These are phyloP conservation scores for Philypnodon macrostomus DNA, from an alignment of 2,797 vertebrate species.

Conservation along the genomic window DNA sequence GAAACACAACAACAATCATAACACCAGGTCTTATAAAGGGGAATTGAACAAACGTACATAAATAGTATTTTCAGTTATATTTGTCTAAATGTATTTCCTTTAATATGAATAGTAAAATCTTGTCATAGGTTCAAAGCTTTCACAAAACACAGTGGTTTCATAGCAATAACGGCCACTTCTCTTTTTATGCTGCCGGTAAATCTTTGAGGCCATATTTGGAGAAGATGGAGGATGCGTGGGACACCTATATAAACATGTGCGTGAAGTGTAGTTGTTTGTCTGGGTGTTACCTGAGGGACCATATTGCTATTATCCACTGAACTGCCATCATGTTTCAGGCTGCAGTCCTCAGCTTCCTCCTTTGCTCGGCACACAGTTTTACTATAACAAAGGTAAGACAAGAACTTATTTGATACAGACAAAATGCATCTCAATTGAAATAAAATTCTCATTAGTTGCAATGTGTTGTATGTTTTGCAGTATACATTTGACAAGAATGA, in stretches of 20 bases:
- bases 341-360: conserved; percentile 26
- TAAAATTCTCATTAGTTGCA: conserved; percentile 26
- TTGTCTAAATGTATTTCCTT: too few species aligned
- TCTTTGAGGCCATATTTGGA: conserved; percentile 38
- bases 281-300: not conserved
- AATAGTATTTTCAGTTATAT: too few species aligned
- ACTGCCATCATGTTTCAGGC: conserved; percentile 45
- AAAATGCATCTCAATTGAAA: not conserved
- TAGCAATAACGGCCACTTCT: conserved; percentile 34
- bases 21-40: too few species aligned
- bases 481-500: conserved; percentile 12
- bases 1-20: too few species aligned
- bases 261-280: not conserved
- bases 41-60: too few species aligned
- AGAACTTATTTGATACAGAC: not conserved
- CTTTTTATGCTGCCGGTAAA: conserved; percentile 1
- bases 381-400: conserved; percentile 31
- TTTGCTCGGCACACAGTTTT: conserved; percentile 28
- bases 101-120: too few species aligned
- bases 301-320: not conserved
- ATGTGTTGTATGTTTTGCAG: conserved; percentile 16
- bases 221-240: not conserved
- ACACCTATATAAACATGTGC: conserved; percentile 22
- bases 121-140: not conserved
- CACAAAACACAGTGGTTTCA: not conserved